A percentile compares a stretch with the other conserved stretches of the same genome.
phyloP scores from a whole-genome alignment of 2,113 vertebrate species.

The Ophthalmolycus amberensis region DNA sequence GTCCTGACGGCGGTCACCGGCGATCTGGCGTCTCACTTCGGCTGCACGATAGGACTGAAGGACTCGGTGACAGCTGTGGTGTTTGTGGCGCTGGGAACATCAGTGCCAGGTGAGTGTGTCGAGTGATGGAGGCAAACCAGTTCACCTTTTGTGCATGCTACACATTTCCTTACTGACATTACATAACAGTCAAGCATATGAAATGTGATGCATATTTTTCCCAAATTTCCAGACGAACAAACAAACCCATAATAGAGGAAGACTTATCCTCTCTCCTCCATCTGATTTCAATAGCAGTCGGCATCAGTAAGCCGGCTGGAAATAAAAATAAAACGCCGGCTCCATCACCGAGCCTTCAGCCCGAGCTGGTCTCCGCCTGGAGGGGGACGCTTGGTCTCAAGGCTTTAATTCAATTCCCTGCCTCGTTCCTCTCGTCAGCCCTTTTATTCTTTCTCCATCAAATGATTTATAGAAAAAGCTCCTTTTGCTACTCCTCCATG shows the following conservation, averaged over 20 bases:
- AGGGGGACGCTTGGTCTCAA: slow-evolving; percentile 34
- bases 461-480: slow-evolving; percentile 67
- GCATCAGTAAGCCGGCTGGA: not conserved
- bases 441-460: slow-evolving; percentile 46
- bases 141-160: not conserved
- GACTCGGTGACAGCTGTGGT: slow-evolving; percentile 88
- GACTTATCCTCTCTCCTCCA: not conserved
- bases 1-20: slow-evolving; percentile 86
- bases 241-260: not conserved
- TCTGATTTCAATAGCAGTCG: slow-evolving; percentile 22
- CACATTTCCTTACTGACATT: not conserved
- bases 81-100: slow-evolving; percentile 88
- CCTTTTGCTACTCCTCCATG: slow-evolving; percentile 29
- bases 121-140: not conserved
- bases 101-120: slow-evolving; percentile 81
- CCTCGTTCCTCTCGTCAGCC: slow-evolving; percentile 50
- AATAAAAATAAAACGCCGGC: slow-evolving; percentile 44
- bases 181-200: not conserved
- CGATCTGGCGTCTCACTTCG: slow-evolving; percentile 87
- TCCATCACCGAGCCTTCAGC: slow-evolving; percentile 40
- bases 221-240: slow-evolving; percentile 3
- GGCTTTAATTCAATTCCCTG: slow-evolving; percentile 64
- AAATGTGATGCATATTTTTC: slow-evolving; percentile 8
- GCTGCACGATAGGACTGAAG: slow-evolving; percentile 88
- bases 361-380: slow-evolving; percentile 5